These are phyloP conservation scores for Drosophila quasianomalipes DNA, from an alignment of 2,888 invertebrate species.

Conservation along the genomic window DNA sequence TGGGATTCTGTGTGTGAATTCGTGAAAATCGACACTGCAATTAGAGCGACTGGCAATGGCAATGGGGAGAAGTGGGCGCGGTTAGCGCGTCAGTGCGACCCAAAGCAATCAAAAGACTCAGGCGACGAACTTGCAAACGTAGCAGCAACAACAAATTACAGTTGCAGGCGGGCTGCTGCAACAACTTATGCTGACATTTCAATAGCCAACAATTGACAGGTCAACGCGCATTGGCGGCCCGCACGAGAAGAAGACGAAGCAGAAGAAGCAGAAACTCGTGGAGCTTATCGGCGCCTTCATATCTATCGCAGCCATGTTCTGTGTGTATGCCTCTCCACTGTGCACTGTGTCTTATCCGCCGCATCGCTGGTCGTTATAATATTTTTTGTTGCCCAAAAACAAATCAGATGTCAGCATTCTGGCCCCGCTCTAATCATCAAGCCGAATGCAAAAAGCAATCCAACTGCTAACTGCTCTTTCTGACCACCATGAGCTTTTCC, in stretches of 20 bases:
- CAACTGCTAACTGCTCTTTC: conserved; percentile 11
- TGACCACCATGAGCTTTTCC: conserved; percentile 65
- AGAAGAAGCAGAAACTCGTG: conserved; percentile 13
- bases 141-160: conserved; percentile 39
- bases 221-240: conserved; percentile 83
- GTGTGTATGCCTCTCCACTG: conserved; percentile 13
- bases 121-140: conserved; percentile 72
- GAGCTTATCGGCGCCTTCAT: conserved; percentile 60
- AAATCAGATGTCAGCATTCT: conserved; percentile 83
- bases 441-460: conserved; percentile 21
- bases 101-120: conserved; percentile 75
- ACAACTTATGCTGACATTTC: conserved; percentile 83
- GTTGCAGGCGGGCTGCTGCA: conserved; percentile 22
- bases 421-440: conserved; percentile 83
- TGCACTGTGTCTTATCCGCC: conserved; percentile 34
- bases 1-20: conserved; percentile 68
- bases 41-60: conserved; percentile 63
- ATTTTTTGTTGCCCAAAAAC: conserved; percentile 83
- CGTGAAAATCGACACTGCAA: conserved; percentile 81
- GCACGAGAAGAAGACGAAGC: conserved; percentile 31
- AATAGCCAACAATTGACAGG: conserved; percentile 85
- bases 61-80: conserved; percentile 42
- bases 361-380: conserved; percentile 84
- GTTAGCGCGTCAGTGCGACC: conserved; percentile 26
- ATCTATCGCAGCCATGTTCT: conserved; percentile 44